Evolutionary conservation across 2,113 vertebrate species (phyloP).

Genomic region (Lepus timidus): DNA sequence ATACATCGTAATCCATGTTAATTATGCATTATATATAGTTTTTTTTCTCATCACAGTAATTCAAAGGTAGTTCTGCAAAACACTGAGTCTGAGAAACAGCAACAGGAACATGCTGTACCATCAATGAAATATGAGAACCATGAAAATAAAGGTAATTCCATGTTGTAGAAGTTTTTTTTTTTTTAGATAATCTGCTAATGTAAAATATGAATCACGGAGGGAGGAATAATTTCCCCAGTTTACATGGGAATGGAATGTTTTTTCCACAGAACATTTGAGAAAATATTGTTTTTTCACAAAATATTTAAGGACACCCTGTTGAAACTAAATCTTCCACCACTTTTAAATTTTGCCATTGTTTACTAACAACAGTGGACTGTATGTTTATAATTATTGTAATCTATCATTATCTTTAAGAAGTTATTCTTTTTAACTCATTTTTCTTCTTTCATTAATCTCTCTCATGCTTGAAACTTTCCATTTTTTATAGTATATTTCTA

Average conservation of each 20-base stretch:
- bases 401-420: neutral
- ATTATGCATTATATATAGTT: neutral
- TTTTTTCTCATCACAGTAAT: conserved; percentile 50
- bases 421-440: neutral
- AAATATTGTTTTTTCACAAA: neutral
- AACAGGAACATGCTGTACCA: neutral
- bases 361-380: neutral
- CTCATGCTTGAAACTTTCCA: neutral
- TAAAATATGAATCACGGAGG: neutral
- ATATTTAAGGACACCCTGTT: neutral
- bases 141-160: conserved; percentile 29
- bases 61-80: neutral
- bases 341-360: neutral
- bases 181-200: neutral
- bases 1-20: too few relatives aligned
- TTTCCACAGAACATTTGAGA: neutral
- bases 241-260: neutral
- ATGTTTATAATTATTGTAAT: neutral
- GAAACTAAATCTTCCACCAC: neutral
- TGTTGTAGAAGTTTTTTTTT: neutral
- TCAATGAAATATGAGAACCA: neutral
- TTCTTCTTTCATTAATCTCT: neutral
- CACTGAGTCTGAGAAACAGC: neutral
- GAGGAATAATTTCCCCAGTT: neutral
- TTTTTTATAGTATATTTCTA: neutral